Conservation (phyloP, 2,888 invertebrate genomes). For the Limenitis camilla region DNA sequence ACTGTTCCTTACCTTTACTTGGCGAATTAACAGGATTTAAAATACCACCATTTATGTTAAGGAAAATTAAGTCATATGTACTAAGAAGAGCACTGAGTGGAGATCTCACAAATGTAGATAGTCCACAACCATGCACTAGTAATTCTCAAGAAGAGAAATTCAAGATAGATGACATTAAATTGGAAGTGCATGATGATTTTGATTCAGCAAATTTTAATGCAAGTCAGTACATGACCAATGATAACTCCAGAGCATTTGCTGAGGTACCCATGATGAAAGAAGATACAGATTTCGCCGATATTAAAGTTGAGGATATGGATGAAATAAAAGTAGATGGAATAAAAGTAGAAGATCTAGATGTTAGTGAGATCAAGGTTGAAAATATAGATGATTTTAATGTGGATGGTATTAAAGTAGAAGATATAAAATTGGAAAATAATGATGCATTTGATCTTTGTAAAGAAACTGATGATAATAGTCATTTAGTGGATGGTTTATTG, state of each 20-base stretch:
- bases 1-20: constrained; percentile 76
- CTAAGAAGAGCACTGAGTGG: constrained; percentile 49
- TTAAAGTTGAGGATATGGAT: constrained; percentile 66
- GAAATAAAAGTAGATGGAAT: constrained; percentile 65
- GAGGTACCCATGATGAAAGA: constrained; percentile 58
- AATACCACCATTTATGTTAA: constrained; percentile 82
- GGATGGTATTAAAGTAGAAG: constrained; percentile 58
- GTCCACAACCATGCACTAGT: constrained; percentile 57
- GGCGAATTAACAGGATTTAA: constrained; percentile 84
- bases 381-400: constrained; percentile 57
- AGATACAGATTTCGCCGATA: constrained; percentile 60
- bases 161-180: constrained; percentile 56
- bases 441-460: constrained; percentile 58
- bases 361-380: constrained; percentile 63
- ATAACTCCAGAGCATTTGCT: constrained; percentile 53
- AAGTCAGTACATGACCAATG: constrained; percentile 53
- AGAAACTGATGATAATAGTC: constrained; percentile 49
- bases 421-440: constrained; percentile 62
- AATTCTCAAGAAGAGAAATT: constrained; percentile 50
- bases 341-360: constrained; percentile 60
- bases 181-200: constrained; percentile 55
- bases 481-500: constrained; percentile 61
- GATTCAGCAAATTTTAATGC: constrained; percentile 57
- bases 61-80: constrained; percentile 82
- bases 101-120: constrained; percentile 49